Percentiles rank a stretch among this genome's conserved stretches.
phyloP scores from a whole-genome alignment of 1,140 invertebrate genomes.

The Stegodyphus dumicola region DNA sequence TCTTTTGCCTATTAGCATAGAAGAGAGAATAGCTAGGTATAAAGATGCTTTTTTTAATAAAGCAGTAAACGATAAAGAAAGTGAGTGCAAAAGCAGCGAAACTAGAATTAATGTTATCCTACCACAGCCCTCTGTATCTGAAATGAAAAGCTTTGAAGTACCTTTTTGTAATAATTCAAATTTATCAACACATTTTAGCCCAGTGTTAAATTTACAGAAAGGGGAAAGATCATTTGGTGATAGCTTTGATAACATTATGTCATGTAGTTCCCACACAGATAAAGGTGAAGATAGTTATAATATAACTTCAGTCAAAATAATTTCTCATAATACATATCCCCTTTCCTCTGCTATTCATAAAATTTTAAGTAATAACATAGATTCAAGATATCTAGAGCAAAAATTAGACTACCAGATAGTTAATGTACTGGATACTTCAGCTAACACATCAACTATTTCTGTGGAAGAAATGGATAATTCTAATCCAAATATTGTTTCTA shows the following conservation, averaged over 20 bases:
- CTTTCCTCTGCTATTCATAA: slow-evolving; percentile 52
- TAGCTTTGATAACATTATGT: not conserved
- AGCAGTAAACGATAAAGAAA: slow-evolving; percentile 19
- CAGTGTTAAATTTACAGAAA: slow-evolving; percentile 6
- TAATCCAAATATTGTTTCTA: not conserved
- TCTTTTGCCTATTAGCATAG: slow-evolving; percentile 50
- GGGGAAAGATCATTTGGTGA: not conserved
- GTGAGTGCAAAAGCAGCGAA: slow-evolving; percentile 33
- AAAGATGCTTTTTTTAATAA: slow-evolving; percentile 51
- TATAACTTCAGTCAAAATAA: slow-evolving; percentile 55
- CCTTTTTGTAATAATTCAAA: not conserved
- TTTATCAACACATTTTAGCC: slow-evolving; percentile 10
- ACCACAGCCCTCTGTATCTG: slow-evolving; percentile 37
- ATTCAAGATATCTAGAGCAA: slow-evolving; percentile 48
- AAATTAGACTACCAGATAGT: slow-evolving; percentile 47
- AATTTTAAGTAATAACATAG: slow-evolving; percentile 54
- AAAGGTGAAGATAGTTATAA: slow-evolving; percentile 34
- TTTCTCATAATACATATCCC: slow-evolving; percentile 52
- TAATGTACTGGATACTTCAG: slow-evolving; percentile 24
- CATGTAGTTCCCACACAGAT: slow-evolving; percentile 1
- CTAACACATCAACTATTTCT: not conserved
- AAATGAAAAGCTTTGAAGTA: slow-evolving; percentile 15
- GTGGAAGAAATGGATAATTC: not conserved
- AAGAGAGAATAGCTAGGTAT: slow-evolving; percentile 56
- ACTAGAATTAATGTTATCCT: slow-evolving; percentile 59